phyloP scores from a whole-genome alignment of 2,797 vertebrate species.

The Halcyon leucocephala region DNA sequence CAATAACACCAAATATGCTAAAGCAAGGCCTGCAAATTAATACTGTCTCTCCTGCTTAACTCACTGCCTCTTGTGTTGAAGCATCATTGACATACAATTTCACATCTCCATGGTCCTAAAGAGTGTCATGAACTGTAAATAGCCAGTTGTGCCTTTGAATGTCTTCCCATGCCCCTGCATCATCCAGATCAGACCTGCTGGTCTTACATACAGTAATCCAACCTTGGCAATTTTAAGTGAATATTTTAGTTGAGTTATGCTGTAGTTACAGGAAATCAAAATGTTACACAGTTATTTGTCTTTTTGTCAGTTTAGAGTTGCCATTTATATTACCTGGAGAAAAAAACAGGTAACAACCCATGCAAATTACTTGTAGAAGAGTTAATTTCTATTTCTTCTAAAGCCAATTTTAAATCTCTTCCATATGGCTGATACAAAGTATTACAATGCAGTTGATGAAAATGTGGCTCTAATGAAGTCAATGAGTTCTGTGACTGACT shows the following conservation, averaged over 20 bases:
- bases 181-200: constrained; percentile 31
- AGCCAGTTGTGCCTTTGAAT: constrained; percentile 47
- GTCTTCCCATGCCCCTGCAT: constrained; percentile 54
- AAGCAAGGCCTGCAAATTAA: constrained; percentile 29
- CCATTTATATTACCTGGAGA: constrained; percentile 46
- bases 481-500: not conserved
- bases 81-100: not conserved
- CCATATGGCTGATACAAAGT: constrained; percentile 40
- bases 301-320: constrained; percentile 49
- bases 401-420: constrained; percentile 24
- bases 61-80: not conserved
- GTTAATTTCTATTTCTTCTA: constrained; percentile 45
- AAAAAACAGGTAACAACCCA: not conserved
- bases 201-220: constrained; percentile 7
- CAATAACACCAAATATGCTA: not conserved
- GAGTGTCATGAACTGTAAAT: constrained; percentile 44
- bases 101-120: not conserved
- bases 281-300: constrained; percentile 33
- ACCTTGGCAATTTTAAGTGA: not conserved
- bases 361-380: not conserved
- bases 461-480: constrained; percentile 2
- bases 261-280: constrained; percentile 62
- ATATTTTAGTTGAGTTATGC: constrained; percentile 31
- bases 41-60: not conserved
- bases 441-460: not conserved